A percentile compares a stretch with the other conserved stretches of the same genome.
phyloP scores from a whole-genome alignment of 1,140 invertebrate species.

The Leptestheria dahalacensis region DNA sequence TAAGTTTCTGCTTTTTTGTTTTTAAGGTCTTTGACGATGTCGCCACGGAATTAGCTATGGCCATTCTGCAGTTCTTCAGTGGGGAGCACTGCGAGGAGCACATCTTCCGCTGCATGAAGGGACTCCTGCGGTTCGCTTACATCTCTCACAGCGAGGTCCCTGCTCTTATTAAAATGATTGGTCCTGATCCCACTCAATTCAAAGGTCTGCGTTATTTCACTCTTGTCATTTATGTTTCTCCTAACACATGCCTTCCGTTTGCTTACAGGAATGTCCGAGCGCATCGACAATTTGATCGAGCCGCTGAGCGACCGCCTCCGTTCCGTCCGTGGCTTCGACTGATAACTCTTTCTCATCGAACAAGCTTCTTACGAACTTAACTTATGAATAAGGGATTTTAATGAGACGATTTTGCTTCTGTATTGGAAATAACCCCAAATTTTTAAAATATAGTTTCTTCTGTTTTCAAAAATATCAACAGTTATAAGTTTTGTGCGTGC shows the following conservation, averaged over 20 bases:
- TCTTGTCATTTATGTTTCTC: too few relatives aligned
- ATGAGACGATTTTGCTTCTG: too few relatives aligned
- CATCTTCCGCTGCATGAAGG: conserved; percentile 57
- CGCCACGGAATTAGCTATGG: conserved; percentile 79
- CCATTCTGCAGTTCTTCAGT: conserved; percentile 75
- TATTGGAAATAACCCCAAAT: too few relatives aligned
- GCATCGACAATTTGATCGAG: conserved; percentile 65
- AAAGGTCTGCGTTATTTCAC: too few relatives aligned
- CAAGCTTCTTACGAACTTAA: background rate
- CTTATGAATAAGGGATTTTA: too few relatives aligned
- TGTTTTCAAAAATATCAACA: too few relatives aligned
- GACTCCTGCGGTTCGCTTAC: conserved; percentile 59
- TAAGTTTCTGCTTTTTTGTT: conserved; percentile 2
- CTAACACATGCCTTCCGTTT: too few relatives aligned
- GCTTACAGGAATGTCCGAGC: conserved; percentile 41
- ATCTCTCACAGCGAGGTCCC: conserved; percentile 68
- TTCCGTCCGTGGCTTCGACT: conserved; percentile 15
- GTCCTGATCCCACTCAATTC: conserved; percentile 69
- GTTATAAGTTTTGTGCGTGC: too few relatives aligned
- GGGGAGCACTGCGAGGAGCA: conserved; percentile 61
- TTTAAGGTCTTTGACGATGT: conserved; percentile 81
- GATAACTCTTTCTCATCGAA: background rate
- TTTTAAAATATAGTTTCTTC: too few relatives aligned
- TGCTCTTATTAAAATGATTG: conserved; percentile 78
- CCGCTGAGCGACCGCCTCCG: conserved; percentile 16